phyloP scores from a whole-genome alignment of 2,888 invertebrate genomes.

The Oscheius myriophilus region DNA sequence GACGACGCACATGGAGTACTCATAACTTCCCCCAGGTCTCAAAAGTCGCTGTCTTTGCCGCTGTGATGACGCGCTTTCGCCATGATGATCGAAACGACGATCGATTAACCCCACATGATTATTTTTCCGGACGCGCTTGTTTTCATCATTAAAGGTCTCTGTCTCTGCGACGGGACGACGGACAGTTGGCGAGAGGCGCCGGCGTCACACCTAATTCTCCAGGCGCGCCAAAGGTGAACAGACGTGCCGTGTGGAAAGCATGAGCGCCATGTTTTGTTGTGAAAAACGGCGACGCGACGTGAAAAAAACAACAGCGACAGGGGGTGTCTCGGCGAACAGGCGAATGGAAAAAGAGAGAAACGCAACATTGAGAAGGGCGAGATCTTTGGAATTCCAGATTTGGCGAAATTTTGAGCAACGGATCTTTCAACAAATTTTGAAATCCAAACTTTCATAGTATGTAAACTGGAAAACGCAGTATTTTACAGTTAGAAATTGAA shows the following conservation, averaged over 20 bases:
- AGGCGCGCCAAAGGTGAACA: conserved; percentile 19
- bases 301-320: too few species aligned
- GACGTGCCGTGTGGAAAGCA: conserved; percentile 13
- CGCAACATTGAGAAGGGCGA: too few species aligned
- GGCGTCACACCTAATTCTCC: conserved; percentile 21
- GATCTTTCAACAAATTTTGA: too few species aligned
- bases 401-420: too few species aligned
- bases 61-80: background rate
- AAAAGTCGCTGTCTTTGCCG: background rate
- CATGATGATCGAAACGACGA: background rate
- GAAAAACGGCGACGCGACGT: too few species aligned
- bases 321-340: too few species aligned
- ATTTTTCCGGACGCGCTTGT: conserved; percentile 14
- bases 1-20: conserved; percentile 14
- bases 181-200: conserved; percentile 12
- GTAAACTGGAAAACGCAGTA: too few species aligned
- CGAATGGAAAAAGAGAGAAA: too few species aligned
- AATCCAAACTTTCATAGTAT: too few species aligned
- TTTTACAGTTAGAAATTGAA: too few species aligned
- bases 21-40: background rate
- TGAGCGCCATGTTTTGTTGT: conserved; percentile 6
- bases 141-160: conserved; percentile 29
- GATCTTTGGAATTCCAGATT: too few species aligned
- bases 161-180: too few species aligned
- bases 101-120: background rate